Conservation (phyloP, 2,888 invertebrate genomes). For the Galerucella calmariensis region DNA sequence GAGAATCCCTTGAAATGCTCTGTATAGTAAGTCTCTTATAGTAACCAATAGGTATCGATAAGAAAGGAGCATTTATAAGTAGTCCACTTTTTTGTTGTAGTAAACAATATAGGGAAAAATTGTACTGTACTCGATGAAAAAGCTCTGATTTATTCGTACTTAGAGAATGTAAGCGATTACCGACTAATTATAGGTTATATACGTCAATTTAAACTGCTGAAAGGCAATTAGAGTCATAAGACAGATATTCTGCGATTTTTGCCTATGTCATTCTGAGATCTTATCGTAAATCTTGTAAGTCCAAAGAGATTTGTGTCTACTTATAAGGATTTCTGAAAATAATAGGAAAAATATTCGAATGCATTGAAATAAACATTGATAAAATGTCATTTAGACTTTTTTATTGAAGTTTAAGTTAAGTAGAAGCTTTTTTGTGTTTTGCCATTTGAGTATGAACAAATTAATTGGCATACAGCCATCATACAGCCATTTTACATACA, state of each 20-base stretch:
- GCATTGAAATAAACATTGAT: background rate
- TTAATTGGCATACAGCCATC: no score
- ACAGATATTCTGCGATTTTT: conserved; percentile 28
- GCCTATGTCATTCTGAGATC: conserved; percentile 32
- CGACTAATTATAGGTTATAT: conserved; percentile 28
- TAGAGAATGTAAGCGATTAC: conserved; percentile 22
- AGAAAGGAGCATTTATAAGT: no score
- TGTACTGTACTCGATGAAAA: background rate
- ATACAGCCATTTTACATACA: no score
- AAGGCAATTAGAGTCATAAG: conserved; percentile 36
- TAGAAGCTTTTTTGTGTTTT: no score
- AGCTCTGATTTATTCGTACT: conserved; percentile 23
- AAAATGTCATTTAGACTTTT: background rate
- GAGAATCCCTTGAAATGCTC: no score
- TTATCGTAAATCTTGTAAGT: conserved; percentile 28
- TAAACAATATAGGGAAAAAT: background rate
- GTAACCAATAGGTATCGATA: no score
- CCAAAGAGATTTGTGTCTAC: conserved; percentile 15
- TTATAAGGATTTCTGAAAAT: conserved; percentile 18
- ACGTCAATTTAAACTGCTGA: conserved; percentile 38
- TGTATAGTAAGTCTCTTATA: no score
- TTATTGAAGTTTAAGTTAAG: no score
- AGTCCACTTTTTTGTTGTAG: background rate
- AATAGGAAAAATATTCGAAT: background rate
- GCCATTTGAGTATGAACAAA: no score